These are phyloP conservation scores for Anoplolepis gracilipes DNA, from an alignment of 1,140 invertebrate species.

Conservation along the genomic window DNA sequence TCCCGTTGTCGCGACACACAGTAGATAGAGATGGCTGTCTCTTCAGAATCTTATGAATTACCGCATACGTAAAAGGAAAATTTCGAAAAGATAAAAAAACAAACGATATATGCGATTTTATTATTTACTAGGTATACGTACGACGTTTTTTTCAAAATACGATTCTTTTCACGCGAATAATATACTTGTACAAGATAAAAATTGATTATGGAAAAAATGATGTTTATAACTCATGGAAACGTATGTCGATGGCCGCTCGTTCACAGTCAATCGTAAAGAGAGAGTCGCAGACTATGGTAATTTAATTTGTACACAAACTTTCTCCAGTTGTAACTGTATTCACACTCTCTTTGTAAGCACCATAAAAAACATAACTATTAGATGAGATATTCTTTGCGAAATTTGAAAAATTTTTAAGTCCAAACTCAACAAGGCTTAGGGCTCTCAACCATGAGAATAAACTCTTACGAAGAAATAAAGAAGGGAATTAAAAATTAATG, in stretches of 20 bases:
- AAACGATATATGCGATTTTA: too few relatives aligned
- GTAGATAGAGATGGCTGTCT: conserved; percentile 5
- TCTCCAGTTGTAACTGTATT: conserved; percentile 22
- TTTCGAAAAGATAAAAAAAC: not conserved
- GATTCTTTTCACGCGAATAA: not conserved
- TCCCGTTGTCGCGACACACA: conserved; percentile 45
- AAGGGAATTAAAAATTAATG: not conserved
- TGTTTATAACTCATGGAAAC: not conserved
- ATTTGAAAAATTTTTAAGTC: conserved; percentile 9
- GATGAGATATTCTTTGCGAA: not conserved
- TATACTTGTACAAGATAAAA: not conserved
- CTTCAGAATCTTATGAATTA: not conserved
- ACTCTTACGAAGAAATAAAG: not conserved
- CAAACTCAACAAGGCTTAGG: not conserved
- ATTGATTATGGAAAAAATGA: not conserved
- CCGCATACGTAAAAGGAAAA: not conserved
- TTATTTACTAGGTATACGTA: too few relatives aligned
- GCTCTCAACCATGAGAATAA: not conserved
- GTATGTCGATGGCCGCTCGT: not conserved
- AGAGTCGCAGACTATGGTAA: conserved; percentile 30
- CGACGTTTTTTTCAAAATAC: not conserved
- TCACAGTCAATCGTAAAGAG: conserved; percentile 21
- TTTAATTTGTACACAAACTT: conserved; percentile 45
- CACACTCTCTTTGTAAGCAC: conserved; percentile 9
- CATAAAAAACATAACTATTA: not conserved